A percentile compares a stretch with the other conserved stretches of the same genome.
phyloP scores from a whole-genome alignment of 2,113 vertebrate species.

The Shinisaurus crocodilurus region DNA sequence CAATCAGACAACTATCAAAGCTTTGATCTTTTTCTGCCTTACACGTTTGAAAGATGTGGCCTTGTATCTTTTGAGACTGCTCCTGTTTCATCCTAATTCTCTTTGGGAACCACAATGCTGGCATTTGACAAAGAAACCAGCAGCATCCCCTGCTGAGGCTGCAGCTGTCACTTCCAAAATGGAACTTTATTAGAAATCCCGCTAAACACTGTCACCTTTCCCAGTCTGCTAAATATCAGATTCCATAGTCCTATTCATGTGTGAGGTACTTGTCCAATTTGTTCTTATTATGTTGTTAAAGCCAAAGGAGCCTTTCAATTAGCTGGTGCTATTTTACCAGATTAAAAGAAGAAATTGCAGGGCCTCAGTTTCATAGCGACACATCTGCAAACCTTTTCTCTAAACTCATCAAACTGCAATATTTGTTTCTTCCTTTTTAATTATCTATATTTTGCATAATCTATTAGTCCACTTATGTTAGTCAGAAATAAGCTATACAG shows the following conservation, averaged over 20 bases:
- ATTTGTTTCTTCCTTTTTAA: background rate
- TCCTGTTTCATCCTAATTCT: conserved; percentile 40
- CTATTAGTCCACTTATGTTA: background rate
- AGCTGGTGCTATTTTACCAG: conserved; percentile 19
- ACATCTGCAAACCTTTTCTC: conserved; percentile 28
- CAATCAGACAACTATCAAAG: background rate
- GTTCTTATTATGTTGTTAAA: conserved; percentile 61
- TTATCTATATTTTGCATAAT: background rate
- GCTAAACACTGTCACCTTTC: conserved; percentile 59
- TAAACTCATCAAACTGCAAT: background rate
- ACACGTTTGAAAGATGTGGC: conserved; percentile 38
- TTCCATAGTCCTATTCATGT: conserved; percentile 51
- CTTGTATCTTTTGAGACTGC: conserved; percentile 38
- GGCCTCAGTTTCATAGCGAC: conserved; percentile 37
- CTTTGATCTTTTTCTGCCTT: conserved; percentile 25
- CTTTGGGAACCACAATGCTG: conserved; percentile 11
- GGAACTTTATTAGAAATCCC: conserved; percentile 34
- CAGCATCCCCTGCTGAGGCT: conserved; percentile 58
- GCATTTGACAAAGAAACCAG: conserved; percentile 20
- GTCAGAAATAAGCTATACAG: background rate
- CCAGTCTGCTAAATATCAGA: conserved; percentile 31
- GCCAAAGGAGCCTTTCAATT: conserved; percentile 64
- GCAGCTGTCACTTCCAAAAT: conserved; percentile 57
- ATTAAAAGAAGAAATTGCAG: conserved; percentile 22
- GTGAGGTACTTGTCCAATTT: conserved; percentile 61